Percentiles rank a stretch among this genome's conserved stretches.
Conservation (phyloP, 35 echinoderm and acorn worm species). For the Apostichopus parvimensis region DNA sequence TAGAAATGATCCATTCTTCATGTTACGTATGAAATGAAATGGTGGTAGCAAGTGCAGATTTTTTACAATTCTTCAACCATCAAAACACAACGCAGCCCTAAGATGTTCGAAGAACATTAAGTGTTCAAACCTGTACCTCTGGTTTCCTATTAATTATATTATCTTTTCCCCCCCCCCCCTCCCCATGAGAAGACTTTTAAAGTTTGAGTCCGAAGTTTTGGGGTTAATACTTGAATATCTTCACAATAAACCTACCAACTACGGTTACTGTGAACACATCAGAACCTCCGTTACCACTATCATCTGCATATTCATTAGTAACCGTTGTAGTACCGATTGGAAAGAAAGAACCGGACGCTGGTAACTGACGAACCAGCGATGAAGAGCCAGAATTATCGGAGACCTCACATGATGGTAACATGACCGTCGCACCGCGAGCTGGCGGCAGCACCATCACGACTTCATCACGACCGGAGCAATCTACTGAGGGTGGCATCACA, state of each 20-base stretch:
- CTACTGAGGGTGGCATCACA: not conserved
- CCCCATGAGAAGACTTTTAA: too few species aligned
- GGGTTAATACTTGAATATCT: too few species aligned
- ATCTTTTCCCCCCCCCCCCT: too few species aligned
- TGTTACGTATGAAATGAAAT: too few species aligned
- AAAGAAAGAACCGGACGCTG: constrained; percentile 18
- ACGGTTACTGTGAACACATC: constrained; percentile 1
- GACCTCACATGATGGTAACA: not conserved
- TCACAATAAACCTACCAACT: not conserved
- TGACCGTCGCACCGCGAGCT: not conserved
- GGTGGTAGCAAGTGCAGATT: too few species aligned
- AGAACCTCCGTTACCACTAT: constrained; percentile 20
- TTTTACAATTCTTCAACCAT: too few species aligned
- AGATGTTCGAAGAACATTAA: too few species aligned
- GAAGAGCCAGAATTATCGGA: constrained; percentile 9
- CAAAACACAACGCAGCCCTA: too few species aligned
- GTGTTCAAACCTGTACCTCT: too few species aligned
- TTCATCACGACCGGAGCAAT: not conserved
- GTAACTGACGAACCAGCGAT: not conserved
- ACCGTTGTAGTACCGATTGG: not conserved
- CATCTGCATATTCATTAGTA: constrained; percentile 7
- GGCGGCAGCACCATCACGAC: not conserved
- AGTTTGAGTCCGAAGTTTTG: too few species aligned
- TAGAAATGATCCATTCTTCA: too few species aligned
- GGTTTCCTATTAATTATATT: too few species aligned